A percentile compares a stretch with the other conserved stretches of the same genome.
Conservation (phyloP, 1,140 invertebrate species). For the Lepidurus couesii region DNA sequence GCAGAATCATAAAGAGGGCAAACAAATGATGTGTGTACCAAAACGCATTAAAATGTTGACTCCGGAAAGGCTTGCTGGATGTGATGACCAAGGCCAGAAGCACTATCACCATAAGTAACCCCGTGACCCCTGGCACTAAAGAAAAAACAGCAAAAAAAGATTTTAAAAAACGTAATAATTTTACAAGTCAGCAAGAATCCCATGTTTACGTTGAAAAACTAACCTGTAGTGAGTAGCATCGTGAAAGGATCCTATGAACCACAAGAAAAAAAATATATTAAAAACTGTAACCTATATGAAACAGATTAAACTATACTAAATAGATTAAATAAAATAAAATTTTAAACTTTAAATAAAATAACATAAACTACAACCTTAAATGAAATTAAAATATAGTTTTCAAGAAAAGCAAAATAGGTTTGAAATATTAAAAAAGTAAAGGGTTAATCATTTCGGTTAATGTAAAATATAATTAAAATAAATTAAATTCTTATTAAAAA, state of each 20-base stretch:
- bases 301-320: background rate
- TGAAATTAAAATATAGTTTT: background rate
- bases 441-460: too few species aligned
- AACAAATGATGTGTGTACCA: constrained; percentile 39
- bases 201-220: constrained; percentile 9
- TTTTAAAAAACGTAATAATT: background rate
- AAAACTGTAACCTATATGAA: background rate
- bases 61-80: constrained; percentile 33
- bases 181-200: background rate
- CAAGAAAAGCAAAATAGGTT: background rate
- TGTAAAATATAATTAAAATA: too few species aligned
- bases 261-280: constrained; percentile 28
- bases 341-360: too few species aligned
- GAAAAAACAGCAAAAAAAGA: background rate
- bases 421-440: too few species aligned
- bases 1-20: constrained; percentile 36
- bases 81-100: constrained; percentile 32
- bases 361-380: background rate
- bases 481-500: too few species aligned
- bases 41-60: constrained; percentile 38
- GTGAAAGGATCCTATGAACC: constrained; percentile 26
- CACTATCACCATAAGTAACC: constrained; percentile 34
- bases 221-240: constrained; percentile 29
- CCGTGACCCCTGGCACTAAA: constrained; percentile 36
- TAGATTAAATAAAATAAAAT: background rate